Evolutionary conservation across 1,140 invertebrate species (phyloP).

Genomic region (Hyles vespertilio): DNA sequence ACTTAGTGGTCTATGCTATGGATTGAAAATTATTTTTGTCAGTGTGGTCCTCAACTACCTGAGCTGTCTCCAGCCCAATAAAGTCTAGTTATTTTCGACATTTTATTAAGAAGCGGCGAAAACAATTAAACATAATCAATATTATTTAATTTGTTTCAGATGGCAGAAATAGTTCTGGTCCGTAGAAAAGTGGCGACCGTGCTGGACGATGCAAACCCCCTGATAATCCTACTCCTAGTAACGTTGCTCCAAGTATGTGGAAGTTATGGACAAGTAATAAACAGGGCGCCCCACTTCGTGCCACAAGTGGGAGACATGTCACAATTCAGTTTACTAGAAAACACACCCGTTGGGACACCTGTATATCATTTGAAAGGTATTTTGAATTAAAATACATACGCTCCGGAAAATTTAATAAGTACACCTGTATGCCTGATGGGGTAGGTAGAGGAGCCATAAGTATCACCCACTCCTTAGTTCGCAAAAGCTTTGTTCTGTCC

Average conservation of each 20-base stretch:
- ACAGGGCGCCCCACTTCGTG: conserved; percentile 84
- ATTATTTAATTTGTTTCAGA: conserved; percentile 31
- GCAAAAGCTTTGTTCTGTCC: too few species aligned
- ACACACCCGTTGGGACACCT: conserved; percentile 84
- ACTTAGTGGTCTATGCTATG: too few species aligned
- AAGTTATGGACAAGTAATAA: conserved; percentile 67
- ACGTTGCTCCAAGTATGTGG: conserved; percentile 29
- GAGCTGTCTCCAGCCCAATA: too few species aligned
- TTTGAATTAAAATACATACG: neutral
- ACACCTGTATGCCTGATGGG: too few species aligned
- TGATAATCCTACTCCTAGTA: conserved; percentile 48
- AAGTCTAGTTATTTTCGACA: too few species aligned
- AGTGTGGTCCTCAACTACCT: too few species aligned
- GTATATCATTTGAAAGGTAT: conserved; percentile 84
- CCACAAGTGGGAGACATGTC: conserved; percentile 86
- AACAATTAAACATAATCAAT: neutral
- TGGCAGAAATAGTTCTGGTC: conserved; percentile 63
- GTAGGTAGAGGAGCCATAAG: too few species aligned
- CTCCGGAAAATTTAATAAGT: too few species aligned
- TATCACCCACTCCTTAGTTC: too few species aligned
- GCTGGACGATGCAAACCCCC: conserved; percentile 37
- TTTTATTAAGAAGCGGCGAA: too few species aligned
- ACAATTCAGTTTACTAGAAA: conserved; percentile 83
- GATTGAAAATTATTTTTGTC: too few species aligned
- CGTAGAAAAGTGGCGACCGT: conserved; percentile 45